phyloP scores from a whole-genome alignment of 64 coral and sea anemone species.

The Montipora cactus region DNA sequence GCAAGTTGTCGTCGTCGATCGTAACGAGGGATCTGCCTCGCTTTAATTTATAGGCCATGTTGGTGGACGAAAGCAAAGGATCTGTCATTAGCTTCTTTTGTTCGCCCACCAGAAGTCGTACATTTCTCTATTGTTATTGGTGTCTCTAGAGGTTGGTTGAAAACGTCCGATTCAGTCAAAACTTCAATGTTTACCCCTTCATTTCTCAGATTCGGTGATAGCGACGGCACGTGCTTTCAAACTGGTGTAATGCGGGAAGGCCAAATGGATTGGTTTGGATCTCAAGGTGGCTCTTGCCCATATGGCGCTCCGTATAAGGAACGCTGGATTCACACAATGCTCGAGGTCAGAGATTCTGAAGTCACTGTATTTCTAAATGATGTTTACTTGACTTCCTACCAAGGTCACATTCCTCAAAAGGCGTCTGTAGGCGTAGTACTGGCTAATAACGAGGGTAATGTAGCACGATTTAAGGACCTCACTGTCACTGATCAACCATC shows the following conservation, averaged over 20 bases:
- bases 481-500: neutral
- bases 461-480: constrained; percentile 14
- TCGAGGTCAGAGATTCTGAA: constrained; percentile 18
- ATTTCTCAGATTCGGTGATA: neutral
- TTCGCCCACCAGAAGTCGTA: too few species aligned
- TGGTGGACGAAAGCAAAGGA: too few species aligned
- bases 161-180: too few species aligned
- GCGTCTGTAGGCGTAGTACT: neutral
- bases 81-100: too few species aligned
- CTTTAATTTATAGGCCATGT: too few species aligned
- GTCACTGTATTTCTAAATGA: constrained; percentile 11
- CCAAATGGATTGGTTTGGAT: constrained; percentile 21
- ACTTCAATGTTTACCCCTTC: neutral
- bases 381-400: constrained; percentile 7
- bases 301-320: neutral
- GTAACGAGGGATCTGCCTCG: too few species aligned
- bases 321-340: neutral
- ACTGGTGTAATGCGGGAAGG: neutral
- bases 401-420: neutral
- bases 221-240: constrained; percentile 21
- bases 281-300: constrained; percentile 19
- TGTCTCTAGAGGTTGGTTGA: too few species aligned
- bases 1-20: too few species aligned
- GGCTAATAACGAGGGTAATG: constrained; percentile 6
- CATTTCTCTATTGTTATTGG: too few species aligned